Conservation (phyloP, 2,888 invertebrate species). For the Nowickia ferox region DNA sequence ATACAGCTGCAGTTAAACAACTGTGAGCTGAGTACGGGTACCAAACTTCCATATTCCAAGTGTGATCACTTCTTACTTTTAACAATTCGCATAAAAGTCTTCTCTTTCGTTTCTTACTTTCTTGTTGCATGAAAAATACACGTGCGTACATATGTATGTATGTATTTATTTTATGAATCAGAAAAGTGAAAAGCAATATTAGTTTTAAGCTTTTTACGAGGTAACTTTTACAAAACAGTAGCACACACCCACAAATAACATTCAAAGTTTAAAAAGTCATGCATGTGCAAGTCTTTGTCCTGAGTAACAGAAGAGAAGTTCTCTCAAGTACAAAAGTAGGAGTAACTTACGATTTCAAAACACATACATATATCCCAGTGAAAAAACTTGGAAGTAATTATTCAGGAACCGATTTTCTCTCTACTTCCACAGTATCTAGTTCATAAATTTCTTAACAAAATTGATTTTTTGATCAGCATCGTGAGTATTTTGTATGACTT, state of each 20-base stretch:
- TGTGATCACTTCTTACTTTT: slow-evolving; percentile 64
- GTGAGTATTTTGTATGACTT: too few species aligned
- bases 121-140: slow-evolving; percentile 1
- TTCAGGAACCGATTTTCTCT: too few species aligned
- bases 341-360: too few species aligned
- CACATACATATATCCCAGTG: too few species aligned
- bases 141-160: slow-evolving; percentile 6
- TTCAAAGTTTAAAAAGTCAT: slow-evolving; percentile 14
- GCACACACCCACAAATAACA: slow-evolving; percentile 3
- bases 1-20: slow-evolving; percentile 50
- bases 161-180: slow-evolving; percentile 21
- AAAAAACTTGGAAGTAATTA: too few species aligned
- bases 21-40: slow-evolving; percentile 55
- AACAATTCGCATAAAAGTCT: slow-evolving; percentile 39
- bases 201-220: slow-evolving; percentile 53
- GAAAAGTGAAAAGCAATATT: slow-evolving; percentile 63
- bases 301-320: slow-evolving; percentile 18
- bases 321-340: not conserved
- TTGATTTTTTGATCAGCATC: too few species aligned
- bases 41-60: slow-evolving; percentile 60
- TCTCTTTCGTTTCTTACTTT: not conserved
- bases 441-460: too few species aligned
- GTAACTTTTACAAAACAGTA: slow-evolving; percentile 35
- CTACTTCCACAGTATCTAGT: too few species aligned
- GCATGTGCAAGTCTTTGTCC: slow-evolving; percentile 2